These are phyloP conservation scores for Notothenia rossii DNA, from an alignment of 2,113 vertebrate genomes.

Conservation along the genomic window DNA sequence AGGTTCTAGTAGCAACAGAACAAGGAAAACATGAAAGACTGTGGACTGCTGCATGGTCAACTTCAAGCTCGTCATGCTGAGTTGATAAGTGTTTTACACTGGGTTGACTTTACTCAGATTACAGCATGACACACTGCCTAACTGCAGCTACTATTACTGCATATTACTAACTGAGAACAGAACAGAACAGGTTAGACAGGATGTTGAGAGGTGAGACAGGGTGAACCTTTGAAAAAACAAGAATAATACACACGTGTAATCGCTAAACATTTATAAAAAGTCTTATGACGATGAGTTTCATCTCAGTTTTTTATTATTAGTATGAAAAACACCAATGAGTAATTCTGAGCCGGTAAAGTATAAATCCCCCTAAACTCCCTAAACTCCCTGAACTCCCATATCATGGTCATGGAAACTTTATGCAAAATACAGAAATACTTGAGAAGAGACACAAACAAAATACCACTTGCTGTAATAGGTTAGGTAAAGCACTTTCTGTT, in stretches of 20 bases:
- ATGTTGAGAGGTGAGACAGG: neutral
- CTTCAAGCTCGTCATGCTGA: neutral
- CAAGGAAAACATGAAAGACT: neutral
- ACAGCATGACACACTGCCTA: conserved; percentile 7
- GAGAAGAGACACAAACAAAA: too few species aligned
- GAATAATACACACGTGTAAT: neutral
- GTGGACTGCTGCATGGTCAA: neutral
- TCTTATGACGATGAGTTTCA: neutral
- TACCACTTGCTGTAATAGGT: too few species aligned
- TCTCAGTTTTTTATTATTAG: neutral
- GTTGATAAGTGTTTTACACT: conserved; percentile 11
- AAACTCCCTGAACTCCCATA: neutral
- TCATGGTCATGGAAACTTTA: neutral
- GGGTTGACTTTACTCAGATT: conserved; percentile 11
- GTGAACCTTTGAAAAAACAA: too few species aligned
- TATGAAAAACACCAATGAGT: neutral
- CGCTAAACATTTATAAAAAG: neutral
- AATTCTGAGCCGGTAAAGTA: neutral
- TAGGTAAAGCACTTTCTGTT: too few species aligned
- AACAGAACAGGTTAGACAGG: neutral
- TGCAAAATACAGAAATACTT: neutral
- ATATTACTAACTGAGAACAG: too few species aligned
- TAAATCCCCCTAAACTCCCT: neutral
- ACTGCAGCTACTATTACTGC: conserved; percentile 1
- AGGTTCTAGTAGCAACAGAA: neutral